Percentiles rank a stretch among this genome's conserved stretches.
Conservation (phyloP, 2,113 vertebrate genomes). For the Struthio camelus region DNA sequence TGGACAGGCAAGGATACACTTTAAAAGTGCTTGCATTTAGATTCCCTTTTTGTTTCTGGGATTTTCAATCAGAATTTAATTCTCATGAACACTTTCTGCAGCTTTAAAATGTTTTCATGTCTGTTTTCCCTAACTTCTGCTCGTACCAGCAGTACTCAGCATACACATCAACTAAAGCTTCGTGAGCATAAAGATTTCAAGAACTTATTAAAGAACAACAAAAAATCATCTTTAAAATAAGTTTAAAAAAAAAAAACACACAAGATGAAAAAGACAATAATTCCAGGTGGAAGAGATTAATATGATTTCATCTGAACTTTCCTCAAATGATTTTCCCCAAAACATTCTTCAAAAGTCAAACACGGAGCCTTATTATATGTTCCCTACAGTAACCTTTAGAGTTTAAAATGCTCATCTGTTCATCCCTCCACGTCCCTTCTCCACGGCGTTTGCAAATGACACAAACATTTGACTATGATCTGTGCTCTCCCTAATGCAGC, state of each 20-base stretch:
- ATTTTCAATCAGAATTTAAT: not conserved
- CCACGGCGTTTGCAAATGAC: not conserved
- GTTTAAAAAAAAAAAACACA: not conserved
- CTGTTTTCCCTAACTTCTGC: not conserved
- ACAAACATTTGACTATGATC: slow-evolving; percentile 8
- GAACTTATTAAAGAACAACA: not conserved
- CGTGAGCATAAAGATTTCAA: not conserved
- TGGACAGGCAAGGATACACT: not conserved
- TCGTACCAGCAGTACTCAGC: not conserved
- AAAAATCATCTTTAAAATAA: not conserved
- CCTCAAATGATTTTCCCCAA: not conserved
- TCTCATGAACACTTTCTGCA: not conserved
- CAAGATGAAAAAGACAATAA: not conserved
- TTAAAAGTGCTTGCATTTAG: not conserved
- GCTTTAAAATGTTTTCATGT: not conserved
- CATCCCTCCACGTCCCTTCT: not conserved
- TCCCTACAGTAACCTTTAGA: slow-evolving; percentile 20
- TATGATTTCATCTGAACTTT: not conserved
- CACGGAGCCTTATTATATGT: not conserved
- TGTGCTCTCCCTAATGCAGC: not conserved
- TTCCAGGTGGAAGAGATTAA: not conserved
- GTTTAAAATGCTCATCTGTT: not conserved
- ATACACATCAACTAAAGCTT: not conserved
- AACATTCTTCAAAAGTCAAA: not conserved
- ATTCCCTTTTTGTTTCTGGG: not conserved